Percentiles rank a stretch among this genome's conserved stretches.
Conservation (phyloP, 2,113 vertebrate genomes). For the Pedionomus torquatus region DNA sequence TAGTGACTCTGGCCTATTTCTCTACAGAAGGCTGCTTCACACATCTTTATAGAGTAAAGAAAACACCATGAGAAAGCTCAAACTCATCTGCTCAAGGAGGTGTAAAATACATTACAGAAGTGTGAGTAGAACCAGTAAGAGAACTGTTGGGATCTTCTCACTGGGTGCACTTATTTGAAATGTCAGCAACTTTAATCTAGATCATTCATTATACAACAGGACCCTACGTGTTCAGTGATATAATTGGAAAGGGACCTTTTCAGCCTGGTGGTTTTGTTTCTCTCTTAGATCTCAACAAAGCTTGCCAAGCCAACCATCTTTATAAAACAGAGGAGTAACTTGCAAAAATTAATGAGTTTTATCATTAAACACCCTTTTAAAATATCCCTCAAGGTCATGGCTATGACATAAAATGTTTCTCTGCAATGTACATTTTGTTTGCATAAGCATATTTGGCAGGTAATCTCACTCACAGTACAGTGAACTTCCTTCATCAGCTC, state of each 20-base stretch:
- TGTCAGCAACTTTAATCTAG: conserved; percentile 55
- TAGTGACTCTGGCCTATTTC: conserved; percentile 14
- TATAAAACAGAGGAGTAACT: not conserved
- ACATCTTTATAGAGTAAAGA: not conserved
- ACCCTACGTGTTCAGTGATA: not conserved
- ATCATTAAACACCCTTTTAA: not conserved
- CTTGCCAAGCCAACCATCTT: not conserved
- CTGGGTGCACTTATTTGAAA: conserved; percentile 13
- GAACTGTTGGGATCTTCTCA: conserved; percentile 41
- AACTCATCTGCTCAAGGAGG: conserved; percentile 13
- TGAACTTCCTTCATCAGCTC: not conserved
- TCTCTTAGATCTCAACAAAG: not conserved
- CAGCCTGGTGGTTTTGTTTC: not conserved
- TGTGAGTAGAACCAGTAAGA: conserved; percentile 18
- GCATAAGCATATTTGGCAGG: not conserved
- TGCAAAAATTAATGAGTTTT: not conserved
- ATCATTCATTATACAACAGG: conserved; percentile 29
- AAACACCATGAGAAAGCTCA: conserved; percentile 2
- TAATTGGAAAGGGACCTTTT: not conserved
- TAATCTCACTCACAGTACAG: not conserved
- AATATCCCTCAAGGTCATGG: not conserved
- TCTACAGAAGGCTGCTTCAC: conserved; percentile 14
- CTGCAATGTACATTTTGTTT: not conserved
- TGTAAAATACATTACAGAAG: conserved; percentile 14
- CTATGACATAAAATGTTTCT: not conserved